phyloP scores from a whole-genome alignment of 2,113 vertebrate species.

The Mesitornis unicolor region DNA sequence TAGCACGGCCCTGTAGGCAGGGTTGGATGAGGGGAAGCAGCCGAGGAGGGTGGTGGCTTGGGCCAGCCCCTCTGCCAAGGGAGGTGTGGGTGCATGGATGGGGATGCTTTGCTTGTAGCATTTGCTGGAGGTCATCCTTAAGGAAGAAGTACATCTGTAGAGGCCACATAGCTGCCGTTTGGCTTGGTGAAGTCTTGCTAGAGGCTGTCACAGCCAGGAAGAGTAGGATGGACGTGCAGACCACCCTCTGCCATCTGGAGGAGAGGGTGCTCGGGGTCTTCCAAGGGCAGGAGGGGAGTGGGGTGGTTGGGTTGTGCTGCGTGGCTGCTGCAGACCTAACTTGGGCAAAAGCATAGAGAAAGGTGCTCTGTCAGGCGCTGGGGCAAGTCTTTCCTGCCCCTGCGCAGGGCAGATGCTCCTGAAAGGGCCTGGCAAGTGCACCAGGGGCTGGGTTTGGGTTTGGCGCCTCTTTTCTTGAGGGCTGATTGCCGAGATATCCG shows the following conservation, averaged over 20 bases:
- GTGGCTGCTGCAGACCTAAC: not conserved
- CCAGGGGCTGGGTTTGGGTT: not conserved
- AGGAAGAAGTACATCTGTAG: not conserved
- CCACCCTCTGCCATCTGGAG: not conserved
- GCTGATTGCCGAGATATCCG: not conserved
- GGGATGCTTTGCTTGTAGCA: rapidly evolving
- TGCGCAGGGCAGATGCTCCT: not conserved
- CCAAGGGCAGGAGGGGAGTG: not conserved
- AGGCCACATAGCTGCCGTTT: not conserved
- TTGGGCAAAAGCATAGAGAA: not conserved
- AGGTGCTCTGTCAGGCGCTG: not conserved
- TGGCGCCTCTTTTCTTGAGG: not conserved
- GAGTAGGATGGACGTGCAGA: not conserved
- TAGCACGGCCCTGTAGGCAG: rapidly evolving
- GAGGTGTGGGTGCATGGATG: rapidly evolving
- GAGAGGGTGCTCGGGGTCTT: not conserved
- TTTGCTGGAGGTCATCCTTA: not conserved
- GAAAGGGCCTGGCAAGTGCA: not conserved
- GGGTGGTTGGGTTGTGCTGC: not conserved
- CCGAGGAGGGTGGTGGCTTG: not conserved
- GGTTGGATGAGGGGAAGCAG: not conserved
- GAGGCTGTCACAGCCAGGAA: not conserved
- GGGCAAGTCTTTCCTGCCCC: not conserved
- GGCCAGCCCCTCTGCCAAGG: not conserved
- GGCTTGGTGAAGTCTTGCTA: not conserved